Evolutionary conservation across 1,140 invertebrate genomes (phyloP).

Genomic region (Macrotrachela quadricornifera): DNA sequence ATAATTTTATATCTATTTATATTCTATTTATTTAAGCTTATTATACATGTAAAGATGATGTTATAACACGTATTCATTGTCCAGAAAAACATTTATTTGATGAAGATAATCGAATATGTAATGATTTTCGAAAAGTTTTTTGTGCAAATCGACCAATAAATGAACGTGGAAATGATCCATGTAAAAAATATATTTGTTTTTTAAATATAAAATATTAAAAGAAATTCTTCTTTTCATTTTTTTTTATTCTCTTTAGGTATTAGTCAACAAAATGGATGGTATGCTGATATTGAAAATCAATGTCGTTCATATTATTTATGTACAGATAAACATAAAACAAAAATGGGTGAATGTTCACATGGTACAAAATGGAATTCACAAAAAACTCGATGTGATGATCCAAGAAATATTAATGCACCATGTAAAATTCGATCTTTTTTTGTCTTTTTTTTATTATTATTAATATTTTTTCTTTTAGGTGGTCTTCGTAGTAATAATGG

Average conservation of each 20-base stretch:
- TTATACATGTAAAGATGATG: neutral
- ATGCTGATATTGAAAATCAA: slow-evolving; percentile 7
- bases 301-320: slow-evolving; percentile 5
- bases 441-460: too few species aligned
- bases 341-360: slow-evolving; percentile 8
- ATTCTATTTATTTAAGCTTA: neutral
- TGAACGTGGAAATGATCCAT: slow-evolving; percentile 3
- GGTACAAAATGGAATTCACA: slow-evolving; percentile 5
- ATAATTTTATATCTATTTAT: neutral
- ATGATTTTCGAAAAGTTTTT: slow-evolving; percentile 1
- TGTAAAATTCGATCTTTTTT: neutral
- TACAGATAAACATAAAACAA: neutral
- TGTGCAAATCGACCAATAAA: slow-evolving; percentile 5
- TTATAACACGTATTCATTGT: neutral
- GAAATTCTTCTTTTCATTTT: neutral
- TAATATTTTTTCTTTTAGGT: too few species aligned
- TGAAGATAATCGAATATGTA: slow-evolving; percentile 3
- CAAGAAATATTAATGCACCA: slow-evolving; percentile 3
- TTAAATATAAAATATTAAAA: neutral
- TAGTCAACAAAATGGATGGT: neutral
- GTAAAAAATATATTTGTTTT: neutral
- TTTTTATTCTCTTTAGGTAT: neutral
- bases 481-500: too few species aligned
- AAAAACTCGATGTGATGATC: slow-evolving; percentile 2
- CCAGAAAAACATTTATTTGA: slow-evolving; percentile 4